A percentile compares a stretch with the other conserved stretches of the same genome.
Conservation (phyloP, 2,113 vertebrate genomes). For the Enhydra lutris region DNA sequence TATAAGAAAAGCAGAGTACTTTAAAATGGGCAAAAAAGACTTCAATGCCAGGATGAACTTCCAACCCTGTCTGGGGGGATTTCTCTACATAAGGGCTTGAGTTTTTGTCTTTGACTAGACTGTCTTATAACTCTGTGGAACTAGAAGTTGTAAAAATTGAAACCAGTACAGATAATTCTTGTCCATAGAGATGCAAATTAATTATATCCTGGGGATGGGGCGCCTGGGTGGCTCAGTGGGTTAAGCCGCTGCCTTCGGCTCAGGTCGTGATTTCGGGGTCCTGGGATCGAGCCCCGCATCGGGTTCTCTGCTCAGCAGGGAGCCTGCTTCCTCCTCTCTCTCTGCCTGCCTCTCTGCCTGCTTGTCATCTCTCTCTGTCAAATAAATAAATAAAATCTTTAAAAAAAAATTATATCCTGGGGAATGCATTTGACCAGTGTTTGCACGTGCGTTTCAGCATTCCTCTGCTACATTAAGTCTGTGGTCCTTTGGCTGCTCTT, state of each 20-base stretch:
- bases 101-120: neutral
- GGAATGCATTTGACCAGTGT: neutral
- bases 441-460: neutral
- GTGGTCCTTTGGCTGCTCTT: neutral
- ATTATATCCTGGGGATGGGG: neutral
- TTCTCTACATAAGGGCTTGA: neutral
- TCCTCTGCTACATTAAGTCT: neutral
- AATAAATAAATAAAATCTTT: no score
- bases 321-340: no score
- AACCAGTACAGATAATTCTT: neutral
- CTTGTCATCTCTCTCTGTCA: no score
- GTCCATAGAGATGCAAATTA: conserved; percentile 19
- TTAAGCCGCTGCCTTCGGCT: no score
- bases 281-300: no score
- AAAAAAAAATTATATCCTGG: neutral
- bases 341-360: no score
- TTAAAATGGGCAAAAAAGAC: neutral
- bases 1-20: neutral
- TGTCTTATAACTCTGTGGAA: neutral
- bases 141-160: neutral
- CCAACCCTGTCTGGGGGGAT: neutral
- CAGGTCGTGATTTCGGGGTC: no score
- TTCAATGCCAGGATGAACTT: neutral
- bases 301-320: no score
- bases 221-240: no score